Evolutionary conservation across 2,797 vertebrate genomes (phyloP).

Genomic region (Parauchenoglanis punctatus): DNA sequence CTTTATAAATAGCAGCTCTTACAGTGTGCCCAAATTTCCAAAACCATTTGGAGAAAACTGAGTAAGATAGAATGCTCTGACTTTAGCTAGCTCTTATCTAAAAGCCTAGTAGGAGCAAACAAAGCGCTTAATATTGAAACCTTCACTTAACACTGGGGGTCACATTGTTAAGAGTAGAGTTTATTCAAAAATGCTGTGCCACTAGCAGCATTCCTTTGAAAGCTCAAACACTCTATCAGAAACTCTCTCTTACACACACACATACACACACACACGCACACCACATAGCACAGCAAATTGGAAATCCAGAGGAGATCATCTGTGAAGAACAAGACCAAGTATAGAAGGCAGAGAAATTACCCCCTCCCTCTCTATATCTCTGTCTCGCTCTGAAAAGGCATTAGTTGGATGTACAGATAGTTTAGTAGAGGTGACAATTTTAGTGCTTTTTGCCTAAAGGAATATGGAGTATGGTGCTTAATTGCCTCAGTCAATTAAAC

Average conservation of each 20-base stretch:
- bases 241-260: neutral
- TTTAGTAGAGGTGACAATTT: conserved; percentile 31
- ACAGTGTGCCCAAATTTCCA: conserved; percentile 6
- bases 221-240: conserved; percentile 15
- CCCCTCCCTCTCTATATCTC: conserved; percentile 10
- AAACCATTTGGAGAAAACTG: neutral
- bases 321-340: conserved; percentile 73
- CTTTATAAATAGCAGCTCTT: conserved; percentile 2
- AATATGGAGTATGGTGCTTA: conserved; percentile 14
- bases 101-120: conserved; percentile 13
- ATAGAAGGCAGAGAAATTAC: conserved; percentile 48
- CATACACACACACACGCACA: neutral
- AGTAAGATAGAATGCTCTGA: conserved; percentile 8
- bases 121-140: conserved; percentile 7
- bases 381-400: conserved; percentile 18
- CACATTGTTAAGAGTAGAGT: conserved; percentile 35
- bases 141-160: conserved; percentile 25
- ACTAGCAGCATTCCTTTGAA: conserved; percentile 18
- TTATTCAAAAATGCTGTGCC: conserved; percentile 22
- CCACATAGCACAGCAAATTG: conserved; percentile 70
- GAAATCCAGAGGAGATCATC: conserved; percentile 78
- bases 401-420: conserved; percentile 30
- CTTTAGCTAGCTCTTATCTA: neutral
- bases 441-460: conserved; percentile 6
- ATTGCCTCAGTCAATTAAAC: conserved; percentile 28